Base-by-base conservation (phyloP, 2,113 vertebrate genomes). In the Cariama cristata region DNA sequence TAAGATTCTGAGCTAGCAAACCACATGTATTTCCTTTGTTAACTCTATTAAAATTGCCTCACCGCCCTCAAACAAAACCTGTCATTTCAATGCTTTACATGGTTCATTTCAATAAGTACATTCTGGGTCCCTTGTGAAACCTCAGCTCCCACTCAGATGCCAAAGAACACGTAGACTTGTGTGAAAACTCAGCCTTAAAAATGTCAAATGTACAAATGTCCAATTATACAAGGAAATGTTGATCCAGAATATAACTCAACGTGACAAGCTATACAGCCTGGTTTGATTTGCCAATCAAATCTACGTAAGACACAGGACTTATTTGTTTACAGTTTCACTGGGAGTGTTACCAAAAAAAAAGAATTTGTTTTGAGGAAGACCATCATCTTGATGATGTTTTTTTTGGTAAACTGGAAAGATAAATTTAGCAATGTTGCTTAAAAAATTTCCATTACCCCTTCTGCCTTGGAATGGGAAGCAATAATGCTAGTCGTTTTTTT, bases 191-290 rank as follows among this genome's bases (percentile, higher is more conserved):
- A 66, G n/a, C 8, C 22, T 84, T 94, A 49, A 90, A 85, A 92
- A 85, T 87, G 82, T 76, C 74, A 94, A 93, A 71, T 82, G 84
- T 60, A 80, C 69, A 92, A 93, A 92, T 76, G 33, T 66, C 58
- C 86, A 79, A 69, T 79, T 88, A 69, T 9, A 3, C 52, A 85
- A 72, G 12, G 30, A 52, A 59, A 85, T 40, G 7, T 60, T 93
- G 53, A 93, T 77, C 23, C 33, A 87, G 18, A 88, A 22, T 85
- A 82, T 63, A 83, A 93, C 69, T 58, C 60, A 81, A 60, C 24
- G 10, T 75, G 62, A 49, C 63, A 96, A 77, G 13, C 32, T 86
- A 12, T 71, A 62, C 22, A 74, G 49, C 40, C 33, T 72, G 8
- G 22, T 81, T 81, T 88, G 60, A 60, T 79, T 93, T 44, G 17